Conservation (phyloP, 2,888 invertebrate genomes). For the Zele albiditarsus region DNA sequence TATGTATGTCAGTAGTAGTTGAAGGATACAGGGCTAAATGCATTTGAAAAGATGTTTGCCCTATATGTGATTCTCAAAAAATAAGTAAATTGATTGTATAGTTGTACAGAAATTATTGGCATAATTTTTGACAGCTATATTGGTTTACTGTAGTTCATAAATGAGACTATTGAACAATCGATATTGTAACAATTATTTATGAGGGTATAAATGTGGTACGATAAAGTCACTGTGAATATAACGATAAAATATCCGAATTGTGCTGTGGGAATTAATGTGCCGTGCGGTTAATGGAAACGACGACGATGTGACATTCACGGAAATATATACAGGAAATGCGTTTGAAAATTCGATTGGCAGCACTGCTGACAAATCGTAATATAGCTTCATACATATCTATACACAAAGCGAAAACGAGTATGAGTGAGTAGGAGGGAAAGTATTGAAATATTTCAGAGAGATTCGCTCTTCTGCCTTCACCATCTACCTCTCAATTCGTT, state of each 20-base stretch:
- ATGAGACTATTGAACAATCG: neutral
- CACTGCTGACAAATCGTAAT: neutral
- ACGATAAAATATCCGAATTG: neutral
- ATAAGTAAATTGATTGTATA: no score
- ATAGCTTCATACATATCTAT: neutral
- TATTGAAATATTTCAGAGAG: conserved; percentile 18
- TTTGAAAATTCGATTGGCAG: conserved; percentile 12
- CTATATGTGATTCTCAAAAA: no score
- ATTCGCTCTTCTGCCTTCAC: conserved; percentile 1
- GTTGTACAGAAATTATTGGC: no score
- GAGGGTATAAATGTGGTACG: neutral
- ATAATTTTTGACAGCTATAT: neutral
- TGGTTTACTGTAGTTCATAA: neutral
- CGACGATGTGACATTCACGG: neutral
- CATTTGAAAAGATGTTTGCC: no score
- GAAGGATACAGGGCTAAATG: no score
- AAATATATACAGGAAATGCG: neutral
- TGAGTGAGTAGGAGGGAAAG: conserved; percentile 5
- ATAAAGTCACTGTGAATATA: neutral
- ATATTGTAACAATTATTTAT: neutral
- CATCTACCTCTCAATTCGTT: conserved; percentile 8
- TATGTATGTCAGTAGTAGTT: neutral
- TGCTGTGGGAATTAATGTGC: neutral
- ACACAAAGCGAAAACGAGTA: neutral
- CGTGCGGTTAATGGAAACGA: neutral